Base-by-base conservation (phyloP, 2,113 vertebrate genomes). In the Aleadryas rufinucha region DNA sequence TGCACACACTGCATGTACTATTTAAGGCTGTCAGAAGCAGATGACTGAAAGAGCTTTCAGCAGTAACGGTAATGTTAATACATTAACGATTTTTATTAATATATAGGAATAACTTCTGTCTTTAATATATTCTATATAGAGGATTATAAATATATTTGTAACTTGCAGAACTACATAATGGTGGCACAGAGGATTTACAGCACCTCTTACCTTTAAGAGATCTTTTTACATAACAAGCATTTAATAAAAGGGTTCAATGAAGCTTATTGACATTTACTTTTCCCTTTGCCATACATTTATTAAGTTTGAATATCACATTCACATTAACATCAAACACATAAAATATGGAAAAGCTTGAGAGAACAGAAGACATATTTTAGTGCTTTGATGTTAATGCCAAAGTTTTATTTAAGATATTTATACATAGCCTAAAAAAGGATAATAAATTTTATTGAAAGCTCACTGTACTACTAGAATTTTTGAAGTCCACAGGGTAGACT, bases 321-420 rank as follows among this genome's bases (percentile, higher is more conserved):
- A 87, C 93, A 97, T 98, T 98, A 98, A 97, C 92, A 98, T 97
- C 97, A 97, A 97, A 96, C 89, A 97, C 71, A 89, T 98, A 98
- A 98, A 98, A 98, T 98, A 98, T 97, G 95, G 95, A 98, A 97
- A 96, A 97, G 91, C 95, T 96, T 81, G 81, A 96, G 94, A 97
- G 94, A 97, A 97, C 95, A 97, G 95, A 98, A 96, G 94, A 93
- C 94, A 96, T 97, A 97, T 97, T 98, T 98, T 97, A 98, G 70
- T 91, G 81, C 97, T 98, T 96, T 97, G 95, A 97, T 97, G 93
- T 95, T 87, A 88, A 93, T 95, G 97, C 93, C 97, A 96, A 97
- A 97, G 65, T 97, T 98, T 98, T 97, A 98, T 97, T 98, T 98
- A 98, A 94, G 94, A 96, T 98, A 98, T 97, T 98, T 98, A 97